A percentile compares a stretch with the other conserved stretches of the same genome.
Conservation (phyloP, 2,797 vertebrate species). For the Pipistrellus nathusii region DNA sequence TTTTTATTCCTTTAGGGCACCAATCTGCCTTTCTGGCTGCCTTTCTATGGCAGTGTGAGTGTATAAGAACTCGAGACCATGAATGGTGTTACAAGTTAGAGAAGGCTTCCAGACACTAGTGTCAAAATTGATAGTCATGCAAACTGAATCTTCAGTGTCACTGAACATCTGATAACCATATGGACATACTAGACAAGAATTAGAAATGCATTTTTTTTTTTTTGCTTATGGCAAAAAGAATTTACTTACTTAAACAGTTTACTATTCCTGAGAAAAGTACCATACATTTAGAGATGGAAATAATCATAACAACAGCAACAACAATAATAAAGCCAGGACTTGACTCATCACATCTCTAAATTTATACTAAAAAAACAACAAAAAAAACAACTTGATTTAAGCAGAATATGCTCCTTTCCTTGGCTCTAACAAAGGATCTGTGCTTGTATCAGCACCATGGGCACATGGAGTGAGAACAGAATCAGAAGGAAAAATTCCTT, state of each 20-base stretch:
- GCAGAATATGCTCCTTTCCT: neutral
- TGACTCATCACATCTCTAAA: conserved; percentile 6
- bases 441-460: neutral
- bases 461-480: neutral
- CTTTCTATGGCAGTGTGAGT: neutral
- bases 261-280: neutral
- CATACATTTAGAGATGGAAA: conserved; percentile 17
- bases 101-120: neutral
- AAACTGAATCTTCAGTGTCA: neutral
- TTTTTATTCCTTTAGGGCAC: neutral
- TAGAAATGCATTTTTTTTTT: neutral
- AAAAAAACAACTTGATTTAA: neutral
- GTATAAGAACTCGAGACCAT: neutral
- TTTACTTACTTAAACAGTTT: conserved; percentile 25
- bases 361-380: neutral
- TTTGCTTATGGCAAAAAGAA: neutral
- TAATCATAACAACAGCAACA: neutral
- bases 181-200: conserved; percentile 4
- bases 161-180: neutral
- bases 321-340: neutral
- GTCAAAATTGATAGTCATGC: neutral
- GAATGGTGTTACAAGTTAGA: neutral
- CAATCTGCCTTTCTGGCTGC: neutral
- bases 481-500: neutral
- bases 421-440: neutral